Conservation (phyloP, 2,113 vertebrate genomes). For the Otus sunia region DNA sequence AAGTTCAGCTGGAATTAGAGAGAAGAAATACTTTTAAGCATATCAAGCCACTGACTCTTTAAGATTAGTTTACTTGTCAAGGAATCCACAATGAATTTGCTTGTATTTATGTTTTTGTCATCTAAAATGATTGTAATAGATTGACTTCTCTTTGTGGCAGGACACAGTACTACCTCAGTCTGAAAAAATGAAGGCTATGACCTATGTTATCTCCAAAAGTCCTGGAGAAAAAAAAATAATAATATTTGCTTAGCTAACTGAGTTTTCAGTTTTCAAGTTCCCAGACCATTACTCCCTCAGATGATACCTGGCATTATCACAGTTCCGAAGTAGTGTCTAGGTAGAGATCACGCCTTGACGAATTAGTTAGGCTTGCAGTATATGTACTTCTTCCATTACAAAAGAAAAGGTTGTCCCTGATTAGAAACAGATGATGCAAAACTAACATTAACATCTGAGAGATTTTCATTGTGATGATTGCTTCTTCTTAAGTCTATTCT, state of each 20-base stretch:
- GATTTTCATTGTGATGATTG: neutral
- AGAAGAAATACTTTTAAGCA: neutral
- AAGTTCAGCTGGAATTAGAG: neutral
- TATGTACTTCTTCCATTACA: neutral
- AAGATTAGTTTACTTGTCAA: neutral
- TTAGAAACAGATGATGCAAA: neutral
- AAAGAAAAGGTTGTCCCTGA: neutral
- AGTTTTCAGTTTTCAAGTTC: neutral
- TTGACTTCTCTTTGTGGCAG: neutral
- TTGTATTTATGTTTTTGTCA: neutral
- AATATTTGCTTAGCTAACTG: neutral
- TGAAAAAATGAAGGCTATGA: neutral
- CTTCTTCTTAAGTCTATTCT: neutral
- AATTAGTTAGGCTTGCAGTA: neutral
- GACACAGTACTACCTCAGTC: neutral
- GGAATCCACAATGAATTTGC: neutral
- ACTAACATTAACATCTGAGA: neutral
- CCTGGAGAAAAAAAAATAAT: rapidly evolving
- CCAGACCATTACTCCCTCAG: neutral
- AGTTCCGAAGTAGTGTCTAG: neutral
- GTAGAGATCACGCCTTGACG: neutral
- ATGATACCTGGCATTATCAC: neutral
- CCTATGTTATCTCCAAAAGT: neutral
- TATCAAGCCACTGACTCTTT: neutral
- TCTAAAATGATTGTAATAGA: neutral